phyloP scores from a whole-genome alignment of 2,888 invertebrate species.

The Tetheella fluctuosa region DNA sequence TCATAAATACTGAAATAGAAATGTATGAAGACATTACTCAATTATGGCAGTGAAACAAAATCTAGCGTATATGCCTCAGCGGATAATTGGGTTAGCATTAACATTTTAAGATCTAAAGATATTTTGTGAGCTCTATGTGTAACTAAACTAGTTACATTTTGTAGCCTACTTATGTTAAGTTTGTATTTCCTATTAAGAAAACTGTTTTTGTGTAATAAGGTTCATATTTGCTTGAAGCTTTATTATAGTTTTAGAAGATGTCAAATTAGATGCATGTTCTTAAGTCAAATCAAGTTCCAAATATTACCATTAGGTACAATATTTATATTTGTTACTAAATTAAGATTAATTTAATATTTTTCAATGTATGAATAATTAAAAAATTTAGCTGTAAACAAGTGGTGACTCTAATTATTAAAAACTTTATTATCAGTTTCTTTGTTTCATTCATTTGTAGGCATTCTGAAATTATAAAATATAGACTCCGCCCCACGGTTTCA shows the following conservation, averaged over 20 bases:
- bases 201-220: not conserved
- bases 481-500: no score
- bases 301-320: no score
- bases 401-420: no score
- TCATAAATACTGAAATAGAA: conserved; percentile 2
- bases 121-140: not conserved
- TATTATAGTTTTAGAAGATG: not conserved
- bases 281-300: no score
- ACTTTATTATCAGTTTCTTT: no score
- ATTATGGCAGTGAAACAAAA: conserved; percentile 23
- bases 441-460: no score
- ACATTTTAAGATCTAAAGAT: conserved; percentile 24
- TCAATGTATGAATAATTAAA: no score
- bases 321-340: no score
- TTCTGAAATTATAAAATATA: no score
- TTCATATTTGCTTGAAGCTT: not conserved
- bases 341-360: no score
- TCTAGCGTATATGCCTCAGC: conserved; percentile 37
- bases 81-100: conserved; percentile 34
- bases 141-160: not conserved
- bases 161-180: not conserved
- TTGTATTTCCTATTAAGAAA: not conserved
- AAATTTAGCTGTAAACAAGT: no score
- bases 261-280: not conserved
- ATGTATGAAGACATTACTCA: conserved; percentile 34